Conservation (phyloP, 1,140 invertebrate genomes). For the Solen grandis region DNA sequence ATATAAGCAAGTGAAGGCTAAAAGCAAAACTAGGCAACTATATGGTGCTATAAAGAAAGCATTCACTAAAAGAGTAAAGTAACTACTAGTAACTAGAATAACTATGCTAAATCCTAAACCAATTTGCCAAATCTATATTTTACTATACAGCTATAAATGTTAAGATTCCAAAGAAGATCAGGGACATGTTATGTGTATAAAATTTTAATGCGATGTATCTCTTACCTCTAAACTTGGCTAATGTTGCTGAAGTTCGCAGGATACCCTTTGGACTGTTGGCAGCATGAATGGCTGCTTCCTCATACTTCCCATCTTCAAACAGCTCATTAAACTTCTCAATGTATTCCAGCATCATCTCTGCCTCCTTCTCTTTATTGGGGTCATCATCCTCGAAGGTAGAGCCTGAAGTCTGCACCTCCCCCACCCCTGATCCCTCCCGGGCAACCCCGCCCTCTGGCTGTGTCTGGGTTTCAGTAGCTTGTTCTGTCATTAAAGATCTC, state of each 20-base stretch:
- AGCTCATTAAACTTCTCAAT: slow-evolving; percentile 81
- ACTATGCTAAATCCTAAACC: too few relatives aligned
- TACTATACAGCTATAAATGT: too few relatives aligned
- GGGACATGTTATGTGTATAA: too few relatives aligned
- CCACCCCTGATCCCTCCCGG: slow-evolving; percentile 56
- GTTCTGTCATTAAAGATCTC: neutral
- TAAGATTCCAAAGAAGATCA: too few relatives aligned
- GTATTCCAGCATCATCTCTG: slow-evolving; percentile 80
- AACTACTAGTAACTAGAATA: too few relatives aligned
- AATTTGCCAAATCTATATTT: too few relatives aligned
- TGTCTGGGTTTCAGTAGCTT: slow-evolving; percentile 22
- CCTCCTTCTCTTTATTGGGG: slow-evolving; percentile 79
- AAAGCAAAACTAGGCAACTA: too few relatives aligned
- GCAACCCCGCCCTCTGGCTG: slow-evolving; percentile 58
- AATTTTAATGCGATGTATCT: too few relatives aligned
- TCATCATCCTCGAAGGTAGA: slow-evolving; percentile 78
- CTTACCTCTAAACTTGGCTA: slow-evolving; percentile 79
- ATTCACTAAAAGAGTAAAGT: too few relatives aligned
- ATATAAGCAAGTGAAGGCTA: too few relatives aligned
- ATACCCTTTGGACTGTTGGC: slow-evolving; percentile 81
- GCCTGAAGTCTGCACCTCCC: slow-evolving; percentile 56
- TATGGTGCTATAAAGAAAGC: too few relatives aligned
- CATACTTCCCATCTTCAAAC: slow-evolving; percentile 79
- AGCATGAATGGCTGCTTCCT: slow-evolving; percentile 80
- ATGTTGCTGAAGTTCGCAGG: slow-evolving; percentile 77